Base-by-base conservation (phyloP, 2,888 invertebrate species). In the Drosophila incognita region DNA sequence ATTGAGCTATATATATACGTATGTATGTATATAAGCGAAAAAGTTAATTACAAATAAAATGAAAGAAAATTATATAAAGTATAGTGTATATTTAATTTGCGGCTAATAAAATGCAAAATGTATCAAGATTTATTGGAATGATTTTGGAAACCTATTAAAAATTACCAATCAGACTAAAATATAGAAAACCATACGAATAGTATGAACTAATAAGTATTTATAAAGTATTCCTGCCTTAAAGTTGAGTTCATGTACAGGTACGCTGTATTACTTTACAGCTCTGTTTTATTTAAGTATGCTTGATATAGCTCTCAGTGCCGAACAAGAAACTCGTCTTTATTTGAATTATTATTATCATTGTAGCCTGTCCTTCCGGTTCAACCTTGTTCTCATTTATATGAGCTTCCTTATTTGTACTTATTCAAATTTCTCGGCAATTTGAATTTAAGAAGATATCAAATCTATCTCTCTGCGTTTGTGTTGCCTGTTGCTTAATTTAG, bases 401-500 rank as follows among this genome's bases (percentile, higher is more conserved):
- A n/a, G n/a, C n/a, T n/a, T n/a, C n/a, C n/a, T n/a, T n/a, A n/a
- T n/a, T n/a, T n/a, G n/a, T n/a, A n/a, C n/a, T n/a, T n/a, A n/a
- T n/a, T n/a, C n/a, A n/a, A n/a, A n/a, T n/a, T n/a, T n/a, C n/a
- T n/a, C n/a, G n/a, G n/a, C n/a, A n/a, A n/a, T n/a, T n/a, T n/a
- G n/a, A n/a, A n/a, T n/a, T n/a, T n/a, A n/a, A n/a, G n/a, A n/a
- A n/a, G n/a, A n/a, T n/a, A n/a, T n/a, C n/a, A n/a, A n/a, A n/a
- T n/a, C n/a, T 29, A 13, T 35, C 18, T 24, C 21, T 13, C 15
- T 53, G 57, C 59, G 67, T 60, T 79, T 58, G 60, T 60, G 65
- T 64, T 54, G 57, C 31, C 36, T 60, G 29, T 24, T 38, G 59
- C 36, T 33, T 31, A 35, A 48, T 54, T 48, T 35, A 38, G 2